Evolutionary conservation across 37 sponge, comb jelly and placozoan species (phyloP).

Genomic region (Aplysina aerophoba): DNA sequence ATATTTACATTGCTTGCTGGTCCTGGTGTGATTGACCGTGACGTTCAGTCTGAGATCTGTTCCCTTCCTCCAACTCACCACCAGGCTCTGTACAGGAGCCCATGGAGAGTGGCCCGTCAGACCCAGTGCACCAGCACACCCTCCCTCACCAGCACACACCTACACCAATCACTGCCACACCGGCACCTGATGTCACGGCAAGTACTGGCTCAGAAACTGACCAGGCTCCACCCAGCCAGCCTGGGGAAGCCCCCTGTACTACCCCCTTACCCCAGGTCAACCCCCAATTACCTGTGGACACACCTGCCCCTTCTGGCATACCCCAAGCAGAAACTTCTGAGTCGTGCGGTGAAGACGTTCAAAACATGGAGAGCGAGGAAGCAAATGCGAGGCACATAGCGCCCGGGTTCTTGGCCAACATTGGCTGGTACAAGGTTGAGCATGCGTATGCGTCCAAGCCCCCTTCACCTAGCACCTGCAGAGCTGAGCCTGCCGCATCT

Average conservation of each 20-base stretch:
- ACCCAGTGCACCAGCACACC: not conserved
- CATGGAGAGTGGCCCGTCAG: not conserved
- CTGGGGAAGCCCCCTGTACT: not conserved
- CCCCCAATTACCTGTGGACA: not conserved
- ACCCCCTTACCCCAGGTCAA: not conserved
- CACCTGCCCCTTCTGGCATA: not conserved
- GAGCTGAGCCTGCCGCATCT: not conserved
- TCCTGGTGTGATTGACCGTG: no score
- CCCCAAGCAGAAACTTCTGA: not conserved
- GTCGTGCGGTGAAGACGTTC: not conserved
- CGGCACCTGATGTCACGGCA: not conserved
- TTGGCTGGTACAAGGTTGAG: conserved; percentile 20
- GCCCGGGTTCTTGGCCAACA: not conserved
- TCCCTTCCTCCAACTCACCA: no score
- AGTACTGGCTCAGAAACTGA: not conserved
- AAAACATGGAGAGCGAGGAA: not conserved
- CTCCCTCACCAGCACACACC: not conserved
- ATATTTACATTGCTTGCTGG: no score
- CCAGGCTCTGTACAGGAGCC: no score
- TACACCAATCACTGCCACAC: not conserved
- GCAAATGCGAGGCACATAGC: no score
- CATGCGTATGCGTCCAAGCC: conserved; percentile 29
- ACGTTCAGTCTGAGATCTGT: no score
- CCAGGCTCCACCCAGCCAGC: not conserved
- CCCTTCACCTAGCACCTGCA: not conserved